Conservation (phyloP, 2,888 invertebrate genomes). For the Reticulitermes lucifugus region DNA sequence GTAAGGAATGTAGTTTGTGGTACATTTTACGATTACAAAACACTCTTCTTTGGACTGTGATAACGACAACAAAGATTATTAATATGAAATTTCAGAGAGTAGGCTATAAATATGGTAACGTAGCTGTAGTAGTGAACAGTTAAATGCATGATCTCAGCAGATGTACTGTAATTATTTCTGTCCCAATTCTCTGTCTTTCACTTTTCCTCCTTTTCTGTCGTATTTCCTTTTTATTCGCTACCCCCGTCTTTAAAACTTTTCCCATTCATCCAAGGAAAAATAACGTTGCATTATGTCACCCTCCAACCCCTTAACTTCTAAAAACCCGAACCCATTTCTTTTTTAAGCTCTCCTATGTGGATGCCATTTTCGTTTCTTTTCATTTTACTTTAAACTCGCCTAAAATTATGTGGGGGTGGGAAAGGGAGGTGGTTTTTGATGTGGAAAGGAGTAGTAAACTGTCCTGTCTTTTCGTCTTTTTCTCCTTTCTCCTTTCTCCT, state of each 20-base stretch:
- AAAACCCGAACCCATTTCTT: constrained; percentile 15
- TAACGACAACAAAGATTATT: not conserved
- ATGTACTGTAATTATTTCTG: constrained; percentile 4
- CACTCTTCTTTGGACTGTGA: not conserved
- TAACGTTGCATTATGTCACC: constrained; percentile 27
- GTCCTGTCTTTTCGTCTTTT: constrained; percentile 33
- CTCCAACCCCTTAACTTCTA: not conserved
- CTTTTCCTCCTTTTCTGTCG: not conserved
- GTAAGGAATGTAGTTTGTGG: not conserved
- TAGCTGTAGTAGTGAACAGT: not conserved
- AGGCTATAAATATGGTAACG: not conserved
- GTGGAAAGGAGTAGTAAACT: constrained; percentile 32
- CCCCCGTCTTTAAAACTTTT: constrained; percentile 22
- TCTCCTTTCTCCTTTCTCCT: not conserved
- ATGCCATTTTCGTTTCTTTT: constrained; percentile 45
- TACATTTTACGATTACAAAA: not conserved
- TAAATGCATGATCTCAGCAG: constrained; percentile 6
- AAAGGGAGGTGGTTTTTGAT: not conserved
- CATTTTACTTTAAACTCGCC: constrained; percentile 43
- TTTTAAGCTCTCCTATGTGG: constrained; percentile 25
- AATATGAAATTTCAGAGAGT: not conserved
- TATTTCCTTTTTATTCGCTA: not conserved
- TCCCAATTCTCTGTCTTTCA: not conserved
- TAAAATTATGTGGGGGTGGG: constrained; percentile 18
- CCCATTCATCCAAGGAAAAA: constrained; percentile 33